Evolutionary conservation across 2,113 vertebrate genomes (phyloP).

Genomic region (Sakesphorus luctuosus): DNA sequence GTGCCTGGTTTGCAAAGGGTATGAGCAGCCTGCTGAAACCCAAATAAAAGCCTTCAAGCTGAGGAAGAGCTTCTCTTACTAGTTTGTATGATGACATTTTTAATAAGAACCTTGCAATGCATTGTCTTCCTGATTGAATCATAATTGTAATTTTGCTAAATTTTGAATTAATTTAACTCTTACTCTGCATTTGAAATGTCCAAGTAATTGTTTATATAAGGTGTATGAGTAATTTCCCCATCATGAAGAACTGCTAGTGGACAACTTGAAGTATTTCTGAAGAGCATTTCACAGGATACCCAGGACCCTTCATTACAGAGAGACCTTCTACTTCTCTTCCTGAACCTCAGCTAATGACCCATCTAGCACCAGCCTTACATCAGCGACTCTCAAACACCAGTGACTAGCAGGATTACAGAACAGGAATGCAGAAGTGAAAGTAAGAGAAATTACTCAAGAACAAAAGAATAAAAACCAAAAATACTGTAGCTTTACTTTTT

Average conservation of each 20-base stretch:
- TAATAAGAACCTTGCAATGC: background rate
- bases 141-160: background rate
- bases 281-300: background rate
- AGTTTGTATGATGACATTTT: background rate
- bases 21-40: background rate
- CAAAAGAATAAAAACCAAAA: background rate
- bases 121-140: background rate
- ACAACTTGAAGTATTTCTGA: background rate
- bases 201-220: background rate
- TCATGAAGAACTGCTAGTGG: background rate
- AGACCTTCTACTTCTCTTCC: background rate
- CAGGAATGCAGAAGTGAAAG: constrained; percentile 20
- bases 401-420: background rate
- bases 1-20: background rate
- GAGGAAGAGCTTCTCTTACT: background rate
- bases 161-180: background rate
- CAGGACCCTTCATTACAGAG: background rate
- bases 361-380: accelerated
- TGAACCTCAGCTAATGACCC: background rate
- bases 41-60: background rate
- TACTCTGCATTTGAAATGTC: background rate
- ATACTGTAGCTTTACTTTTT: background rate
- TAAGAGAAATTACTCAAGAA: background rate
- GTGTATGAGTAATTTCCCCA: background rate
- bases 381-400: background rate